A percentile compares a stretch with the other conserved stretches of the same genome.
Conservation (phyloP, 2,888 invertebrate genomes). For the Brachypterus glaber region DNA sequence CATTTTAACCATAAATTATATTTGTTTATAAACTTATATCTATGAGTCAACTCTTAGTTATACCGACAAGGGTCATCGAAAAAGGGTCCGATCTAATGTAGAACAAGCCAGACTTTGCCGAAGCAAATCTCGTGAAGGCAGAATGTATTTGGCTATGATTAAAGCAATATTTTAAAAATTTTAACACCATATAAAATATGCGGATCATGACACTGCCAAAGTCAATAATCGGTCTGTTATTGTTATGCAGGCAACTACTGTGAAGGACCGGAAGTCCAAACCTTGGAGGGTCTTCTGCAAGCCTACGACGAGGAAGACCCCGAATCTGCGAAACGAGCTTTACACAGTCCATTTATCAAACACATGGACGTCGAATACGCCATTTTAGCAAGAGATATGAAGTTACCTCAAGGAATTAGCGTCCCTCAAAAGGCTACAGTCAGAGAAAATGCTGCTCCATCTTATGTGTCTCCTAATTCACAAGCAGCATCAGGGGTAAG, state of each 20-base stretch:
- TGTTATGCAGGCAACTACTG: slow-evolving; percentile 64
- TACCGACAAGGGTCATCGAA: too few relatives aligned
- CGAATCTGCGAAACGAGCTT: slow-evolving; percentile 63
- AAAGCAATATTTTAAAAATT: too few relatives aligned
- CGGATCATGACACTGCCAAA: too few relatives aligned
- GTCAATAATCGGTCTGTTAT: too few relatives aligned
- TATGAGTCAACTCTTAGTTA: too few relatives aligned
- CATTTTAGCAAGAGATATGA: slow-evolving; percentile 59
- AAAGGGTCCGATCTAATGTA: too few relatives aligned
- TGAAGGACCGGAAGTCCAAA: slow-evolving; percentile 71
- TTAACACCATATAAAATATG: too few relatives aligned
- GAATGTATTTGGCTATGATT: too few relatives aligned
- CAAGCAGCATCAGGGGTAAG: slow-evolving; percentile 31
- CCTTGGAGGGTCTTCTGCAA: slow-evolving; percentile 64
- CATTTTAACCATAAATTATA: too few relatives aligned
- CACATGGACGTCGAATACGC: slow-evolving; percentile 91
- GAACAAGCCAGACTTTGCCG: too few relatives aligned
- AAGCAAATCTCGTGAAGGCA: too few relatives aligned
- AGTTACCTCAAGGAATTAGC: slow-evolving; percentile 52
- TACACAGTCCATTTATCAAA: slow-evolving; percentile 75
- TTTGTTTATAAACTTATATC: too few relatives aligned
- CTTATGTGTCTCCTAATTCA: slow-evolving; percentile 50
- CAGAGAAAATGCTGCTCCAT: slow-evolving; percentile 54
- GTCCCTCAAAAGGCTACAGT: slow-evolving; percentile 43
- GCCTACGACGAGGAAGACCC: slow-evolving; percentile 84